phyloP scores from a whole-genome alignment of 2,888 invertebrate species.

The Cantharis rustica region DNA sequence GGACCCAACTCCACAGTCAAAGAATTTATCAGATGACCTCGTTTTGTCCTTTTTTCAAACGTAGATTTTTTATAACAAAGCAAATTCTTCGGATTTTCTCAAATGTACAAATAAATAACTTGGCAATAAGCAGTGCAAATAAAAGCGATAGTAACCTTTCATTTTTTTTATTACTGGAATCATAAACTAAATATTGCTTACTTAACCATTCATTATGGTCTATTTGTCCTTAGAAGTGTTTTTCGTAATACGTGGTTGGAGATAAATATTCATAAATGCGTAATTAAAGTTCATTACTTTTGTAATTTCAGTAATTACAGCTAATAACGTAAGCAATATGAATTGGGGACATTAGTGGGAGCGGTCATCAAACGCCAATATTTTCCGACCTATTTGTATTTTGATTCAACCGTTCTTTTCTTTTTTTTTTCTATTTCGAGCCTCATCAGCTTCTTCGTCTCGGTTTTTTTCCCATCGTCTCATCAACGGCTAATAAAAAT shows the following conservation, averaged over 20 bases:
- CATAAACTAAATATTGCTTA: background rate
- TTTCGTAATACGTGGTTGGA: background rate
- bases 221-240: background rate
- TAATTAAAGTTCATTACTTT: background rate
- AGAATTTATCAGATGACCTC: background rate
- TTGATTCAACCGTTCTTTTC: too few relatives aligned
- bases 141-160: background rate
- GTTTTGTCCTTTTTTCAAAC: background rate
- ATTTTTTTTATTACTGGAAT: background rate
- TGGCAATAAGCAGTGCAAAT: background rate
- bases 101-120: background rate
- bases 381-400: too few relatives aligned
- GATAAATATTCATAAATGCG: background rate
- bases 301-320: background rate
- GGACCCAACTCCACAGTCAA: background rate
- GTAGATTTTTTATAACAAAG: background rate
- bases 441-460: background rate
- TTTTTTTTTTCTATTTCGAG: background rate
- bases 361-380: background rate
- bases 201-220: background rate
- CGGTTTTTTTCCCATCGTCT: background rate
- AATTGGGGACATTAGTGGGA: background rate
- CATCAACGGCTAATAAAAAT: background rate
- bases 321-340: background rate
- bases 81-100: background rate